Evolutionary conservation across 2,888 invertebrate species (phyloP), one percentile per base, ranked within the genome.

Genomic region (Mystacides longicornis): DNA sequence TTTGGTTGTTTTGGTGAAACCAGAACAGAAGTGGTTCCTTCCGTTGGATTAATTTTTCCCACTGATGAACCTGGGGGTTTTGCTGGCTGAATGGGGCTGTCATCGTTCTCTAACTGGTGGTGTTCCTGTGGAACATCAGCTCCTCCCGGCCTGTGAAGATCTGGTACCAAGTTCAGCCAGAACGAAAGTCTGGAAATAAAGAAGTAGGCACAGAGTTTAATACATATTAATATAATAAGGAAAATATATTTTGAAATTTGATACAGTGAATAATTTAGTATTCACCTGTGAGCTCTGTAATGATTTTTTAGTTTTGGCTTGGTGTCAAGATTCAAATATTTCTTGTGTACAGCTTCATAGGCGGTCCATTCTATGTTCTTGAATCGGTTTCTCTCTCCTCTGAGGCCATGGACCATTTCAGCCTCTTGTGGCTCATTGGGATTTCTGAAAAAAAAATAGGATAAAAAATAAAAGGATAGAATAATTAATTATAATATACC

Each of bases 111-210:
- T 1, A 95, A 80, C 62, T 89, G 85, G 69, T 95, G 94, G 70
- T 93, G 91, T 0, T 88, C 85, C 45, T 83, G 80, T 22, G 90
- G 89, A 2, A 93, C 89, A 64, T 91, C 90, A 64, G 90, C 90
- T 5, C 89, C 87, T 5, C 92, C 91, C 0, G 91, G 90, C 63
- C 89, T 86, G 68, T 92, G 92, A 23, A 92, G 78, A 67, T 95
- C 94, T 27, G 96, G 96, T 56, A 97, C 92, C 51, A 96, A 78
- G 67, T 95, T 93, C 56, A 95, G 71, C 97, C 97, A 97, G 71
- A 96, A 92, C 1, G 95, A 94, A 52, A 96, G 79, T 62, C 87
- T 83, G 73, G 42, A 5, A 37, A 37, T n/a, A 21, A 49, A 21
- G 37, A 51, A 18, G 20, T 14, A 43, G 22, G 23, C 33, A 16